These are phyloP conservation scores for Rhaphigaster nebulosa DNA, from an alignment of 2,888 invertebrate species.

Conservation along the genomic window DNA sequence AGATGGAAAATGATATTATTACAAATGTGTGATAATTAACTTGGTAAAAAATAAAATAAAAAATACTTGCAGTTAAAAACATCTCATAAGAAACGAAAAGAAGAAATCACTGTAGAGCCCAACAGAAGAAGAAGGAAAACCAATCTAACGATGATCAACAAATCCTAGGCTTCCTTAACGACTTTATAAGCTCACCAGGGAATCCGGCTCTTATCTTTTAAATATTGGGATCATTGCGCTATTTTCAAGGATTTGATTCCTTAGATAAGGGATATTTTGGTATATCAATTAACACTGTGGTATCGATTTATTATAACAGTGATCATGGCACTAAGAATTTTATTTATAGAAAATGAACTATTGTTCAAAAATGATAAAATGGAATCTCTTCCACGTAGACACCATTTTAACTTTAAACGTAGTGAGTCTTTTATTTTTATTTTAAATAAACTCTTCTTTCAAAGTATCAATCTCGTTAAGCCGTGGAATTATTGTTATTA, in stretches of 20 bases:
- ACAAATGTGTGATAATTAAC: neutral
- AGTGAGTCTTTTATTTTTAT: too few species aligned
- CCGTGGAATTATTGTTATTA: neutral
- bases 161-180: slow-evolving; percentile 8
- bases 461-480: too few species aligned
- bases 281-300: neutral
- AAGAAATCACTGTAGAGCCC: neutral
- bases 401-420: too few species aligned
- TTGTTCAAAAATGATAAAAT: too few species aligned
- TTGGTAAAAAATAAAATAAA: neutral
- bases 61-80: neutral
- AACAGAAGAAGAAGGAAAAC: neutral
- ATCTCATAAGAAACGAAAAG: neutral
- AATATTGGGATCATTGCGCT: neutral
- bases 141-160: slow-evolving; percentile 1
- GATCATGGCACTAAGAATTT: too few species aligned
- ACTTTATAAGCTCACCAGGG: neutral
- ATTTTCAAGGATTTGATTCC: neutral
- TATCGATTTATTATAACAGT: neutral
- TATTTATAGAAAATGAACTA: too few species aligned
- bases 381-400: too few species aligned
- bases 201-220: neutral
- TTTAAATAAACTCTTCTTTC: too few species aligned
- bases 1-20: too few species aligned
- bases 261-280: neutral